These are phyloP conservation scores for Lampris megalopsis DNA, from an alignment of 2,113 vertebrate species.

Conservation along the genomic window DNA sequence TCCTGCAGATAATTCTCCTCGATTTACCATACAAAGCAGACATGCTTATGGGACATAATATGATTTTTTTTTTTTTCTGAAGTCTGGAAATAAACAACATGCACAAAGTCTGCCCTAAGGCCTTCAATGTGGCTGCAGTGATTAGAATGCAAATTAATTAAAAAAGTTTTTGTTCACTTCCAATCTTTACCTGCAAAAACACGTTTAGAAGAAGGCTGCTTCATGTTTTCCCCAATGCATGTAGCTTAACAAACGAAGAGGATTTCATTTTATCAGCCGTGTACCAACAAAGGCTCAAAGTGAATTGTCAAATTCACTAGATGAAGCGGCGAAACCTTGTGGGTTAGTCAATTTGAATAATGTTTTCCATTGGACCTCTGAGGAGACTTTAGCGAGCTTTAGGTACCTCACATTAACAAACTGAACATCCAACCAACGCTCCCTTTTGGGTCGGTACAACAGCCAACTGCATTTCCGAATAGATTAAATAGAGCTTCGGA, in stretches of 20 bases:
- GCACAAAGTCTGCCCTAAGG: slow-evolving; percentile 36
- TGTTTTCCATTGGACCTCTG: slow-evolving; percentile 25
- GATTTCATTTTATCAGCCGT: slow-evolving; percentile 45
- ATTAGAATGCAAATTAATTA: slow-evolving; percentile 69
- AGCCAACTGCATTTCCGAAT: neutral
- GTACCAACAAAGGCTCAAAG: slow-evolving; percentile 10
- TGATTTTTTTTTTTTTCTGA: slow-evolving; percentile 40
- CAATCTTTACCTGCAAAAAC: slow-evolving; percentile 50
- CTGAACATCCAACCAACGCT: slow-evolving; percentile 35
- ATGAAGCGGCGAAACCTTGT: slow-evolving; percentile 47
- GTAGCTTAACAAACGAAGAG: slow-evolving; percentile 35
- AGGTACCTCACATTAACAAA: slow-evolving; percentile 33
- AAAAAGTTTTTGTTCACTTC: slow-evolving; percentile 25
- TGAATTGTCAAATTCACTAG: slow-evolving; percentile 42
- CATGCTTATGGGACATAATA: neutral
- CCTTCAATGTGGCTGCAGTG: slow-evolving; percentile 34
- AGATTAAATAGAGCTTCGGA: neutral
- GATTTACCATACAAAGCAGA: neutral
- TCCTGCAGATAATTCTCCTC: neutral
- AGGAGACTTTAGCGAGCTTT: slow-evolving; percentile 26
- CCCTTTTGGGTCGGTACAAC: slow-evolving; percentile 5
- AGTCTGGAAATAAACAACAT: slow-evolving; percentile 47
- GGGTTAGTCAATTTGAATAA: slow-evolving; percentile 44
- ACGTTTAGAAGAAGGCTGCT: slow-evolving; percentile 32
- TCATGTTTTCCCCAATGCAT: slow-evolving; percentile 16